Evolutionary conservation across 2,888 invertebrate genomes (phyloP).

Genomic region (Cheilosia scutellata): DNA sequence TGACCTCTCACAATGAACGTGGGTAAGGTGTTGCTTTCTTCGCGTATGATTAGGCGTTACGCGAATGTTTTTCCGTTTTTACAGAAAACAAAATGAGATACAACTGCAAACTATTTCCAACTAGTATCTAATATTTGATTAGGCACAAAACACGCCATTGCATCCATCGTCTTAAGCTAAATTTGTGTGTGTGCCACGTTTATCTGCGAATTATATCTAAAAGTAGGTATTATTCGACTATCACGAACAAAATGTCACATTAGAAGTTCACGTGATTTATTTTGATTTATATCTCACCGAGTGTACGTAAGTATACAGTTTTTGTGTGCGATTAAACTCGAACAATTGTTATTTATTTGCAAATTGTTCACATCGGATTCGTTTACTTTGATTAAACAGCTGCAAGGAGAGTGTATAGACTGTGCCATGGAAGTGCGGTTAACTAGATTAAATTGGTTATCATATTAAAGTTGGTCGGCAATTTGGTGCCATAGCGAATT

Average conservation of each 20-base stretch:
- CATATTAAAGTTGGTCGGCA: not conserved
- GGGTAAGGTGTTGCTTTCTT: too few relatives aligned
- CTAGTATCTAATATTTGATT: conserved; percentile 9
- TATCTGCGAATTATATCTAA: conserved; percentile 19
- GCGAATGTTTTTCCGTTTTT: too few relatives aligned
- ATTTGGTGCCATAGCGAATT: not conserved
- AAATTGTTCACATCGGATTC: conserved; percentile 14
- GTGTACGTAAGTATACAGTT: not conserved
- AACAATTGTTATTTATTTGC: conserved; percentile 47
- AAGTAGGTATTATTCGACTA: conserved; percentile 21
- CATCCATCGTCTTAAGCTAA: not conserved
- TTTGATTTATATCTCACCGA: conserved; percentile 48
- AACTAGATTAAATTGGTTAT: conserved; percentile 19
- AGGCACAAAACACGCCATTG: conserved; percentile 4
- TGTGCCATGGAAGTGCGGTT: not conserved
- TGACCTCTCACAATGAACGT: too few relatives aligned
- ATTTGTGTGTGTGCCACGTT: not conserved
- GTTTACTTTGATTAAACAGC: conserved; percentile 40
- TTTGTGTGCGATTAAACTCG: conserved; percentile 30
- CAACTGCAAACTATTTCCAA: conserved; percentile 6
- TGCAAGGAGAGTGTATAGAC: not conserved
- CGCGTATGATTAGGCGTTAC: too few relatives aligned
- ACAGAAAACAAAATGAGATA: too few relatives aligned
- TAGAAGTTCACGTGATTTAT: conserved; percentile 53
- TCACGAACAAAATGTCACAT: conserved; percentile 34